Evolutionary conservation across 2,113 vertebrate species (phyloP).

Genomic region (Semicossyphus pulcher): DNA sequence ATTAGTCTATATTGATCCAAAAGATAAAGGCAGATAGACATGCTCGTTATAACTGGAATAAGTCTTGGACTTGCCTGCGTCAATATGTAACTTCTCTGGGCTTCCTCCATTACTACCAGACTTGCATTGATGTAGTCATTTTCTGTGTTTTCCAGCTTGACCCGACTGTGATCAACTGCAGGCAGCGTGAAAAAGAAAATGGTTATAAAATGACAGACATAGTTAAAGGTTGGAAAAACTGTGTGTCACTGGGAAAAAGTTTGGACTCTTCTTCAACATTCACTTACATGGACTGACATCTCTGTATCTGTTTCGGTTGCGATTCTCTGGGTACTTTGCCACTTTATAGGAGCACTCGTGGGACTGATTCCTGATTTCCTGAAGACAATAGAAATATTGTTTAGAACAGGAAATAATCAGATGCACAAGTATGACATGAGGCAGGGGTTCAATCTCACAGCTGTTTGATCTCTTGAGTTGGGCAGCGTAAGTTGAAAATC

Average conservation of each 20-base stretch:
- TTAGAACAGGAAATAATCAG: neutral
- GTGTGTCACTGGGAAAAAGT: neutral
- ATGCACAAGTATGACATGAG: neutral
- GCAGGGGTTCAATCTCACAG: neutral
- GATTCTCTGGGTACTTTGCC: conserved; percentile 96
- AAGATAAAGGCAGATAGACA: no score
- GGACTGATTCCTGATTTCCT: conserved; percentile 97
- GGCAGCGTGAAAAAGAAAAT: neutral
- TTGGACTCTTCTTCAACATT: conserved; percentile 12
- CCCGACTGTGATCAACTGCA: conserved; percentile 96
- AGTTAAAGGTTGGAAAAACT: neutral
- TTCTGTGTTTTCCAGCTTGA: conserved; percentile 91
- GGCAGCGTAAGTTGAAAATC: neutral
- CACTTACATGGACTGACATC: conserved; percentile 98
- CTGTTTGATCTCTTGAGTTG: neutral
- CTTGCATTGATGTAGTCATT: conserved; percentile 99
- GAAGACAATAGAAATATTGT: conserved; percentile 32
- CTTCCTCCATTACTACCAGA: conserved; percentile 93
- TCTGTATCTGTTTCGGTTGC: conserved; percentile 97
- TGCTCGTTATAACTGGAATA: neutral
- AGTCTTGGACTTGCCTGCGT: conserved; percentile 87
- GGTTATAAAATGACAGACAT: conserved; percentile 1
- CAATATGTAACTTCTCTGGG: conserved; percentile 93
- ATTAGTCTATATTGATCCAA: no score
- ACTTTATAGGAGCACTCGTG: conserved; percentile 93